A percentile compares a stretch with the other conserved stretches of the same genome.
These are phyloP conservation scores for Epirrita christyi DNA, from an alignment of 2,888 invertebrate species.

Conservation along the genomic window DNA sequence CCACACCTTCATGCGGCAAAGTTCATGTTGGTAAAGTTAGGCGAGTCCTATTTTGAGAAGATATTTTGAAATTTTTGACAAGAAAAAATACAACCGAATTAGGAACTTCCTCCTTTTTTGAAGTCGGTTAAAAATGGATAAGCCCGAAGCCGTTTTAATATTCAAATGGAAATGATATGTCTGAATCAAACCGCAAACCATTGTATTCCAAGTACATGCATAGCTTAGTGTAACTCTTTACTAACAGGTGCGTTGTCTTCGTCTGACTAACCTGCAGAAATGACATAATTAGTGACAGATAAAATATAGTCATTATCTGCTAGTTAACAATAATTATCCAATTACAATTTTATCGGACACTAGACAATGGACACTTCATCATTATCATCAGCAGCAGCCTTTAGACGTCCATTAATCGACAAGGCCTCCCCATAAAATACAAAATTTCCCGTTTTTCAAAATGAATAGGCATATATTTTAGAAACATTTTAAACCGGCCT, in stretches of 20 bases:
- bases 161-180: neutral
- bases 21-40: too few relatives aligned
- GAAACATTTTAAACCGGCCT: slow-evolving; percentile 16
- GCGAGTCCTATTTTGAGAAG: too few relatives aligned
- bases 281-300: slow-evolving; percentile 19
- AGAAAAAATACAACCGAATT: too few relatives aligned
- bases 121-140: too few relatives aligned
- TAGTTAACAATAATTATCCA: slow-evolving; percentile 3
- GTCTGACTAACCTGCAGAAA: slow-evolving; percentile 12
- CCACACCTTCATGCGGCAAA: too few relatives aligned
- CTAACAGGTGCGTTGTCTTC: slow-evolving; percentile 5
- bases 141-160: neutral
- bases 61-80: too few relatives aligned
- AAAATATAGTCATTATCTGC: slow-evolving; percentile 30
- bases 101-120: too few relatives aligned
- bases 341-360: slow-evolving; percentile 6
- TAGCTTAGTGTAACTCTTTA: neutral
- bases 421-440: slow-evolving; percentile 2
- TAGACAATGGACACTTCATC: too few relatives aligned
- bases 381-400: too few relatives aligned
- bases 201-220: slow-evolving; percentile 1
- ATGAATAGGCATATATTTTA: slow-evolving; percentile 23
- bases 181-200: neutral
- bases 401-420: too few relatives aligned
- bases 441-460: slow-evolving; percentile 3